Conservation (phyloP, 2,797 vertebrate species). For the Catharus ustulatus region DNA sequence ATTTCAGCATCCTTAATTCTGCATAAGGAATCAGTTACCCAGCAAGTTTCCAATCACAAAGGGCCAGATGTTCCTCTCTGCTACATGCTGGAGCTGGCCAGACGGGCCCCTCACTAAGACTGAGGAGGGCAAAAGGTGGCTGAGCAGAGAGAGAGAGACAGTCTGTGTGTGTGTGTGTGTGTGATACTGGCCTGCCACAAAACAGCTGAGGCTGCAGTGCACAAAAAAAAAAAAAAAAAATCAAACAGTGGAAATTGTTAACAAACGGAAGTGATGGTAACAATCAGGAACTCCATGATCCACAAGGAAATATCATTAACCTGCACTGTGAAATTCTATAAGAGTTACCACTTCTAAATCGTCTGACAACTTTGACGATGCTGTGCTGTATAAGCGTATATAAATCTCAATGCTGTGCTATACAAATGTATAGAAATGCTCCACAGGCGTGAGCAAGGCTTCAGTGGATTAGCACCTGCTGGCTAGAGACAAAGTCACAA, state of each 20-base stretch:
- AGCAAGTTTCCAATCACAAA: slow-evolving; percentile 68
- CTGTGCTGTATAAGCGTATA: not conserved
- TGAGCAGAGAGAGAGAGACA: not conserved
- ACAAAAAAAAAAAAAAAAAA: not conserved
- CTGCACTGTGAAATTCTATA: not conserved
- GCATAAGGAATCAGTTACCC: slow-evolving; percentile 58
- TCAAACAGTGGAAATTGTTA: not conserved
- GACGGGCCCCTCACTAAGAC: slow-evolving; percentile 53
- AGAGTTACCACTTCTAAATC: not conserved
- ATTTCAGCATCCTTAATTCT: slow-evolving; percentile 66
- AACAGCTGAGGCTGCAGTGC: not conserved
- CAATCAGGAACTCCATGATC: not conserved
- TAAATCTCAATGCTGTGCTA: not conserved
- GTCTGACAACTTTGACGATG: not conserved
- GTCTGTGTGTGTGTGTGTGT: not conserved
- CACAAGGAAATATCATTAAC: not conserved
- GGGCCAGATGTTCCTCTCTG: slow-evolving; percentile 65
- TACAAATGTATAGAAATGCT: not conserved
- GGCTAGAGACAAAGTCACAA: not conserved
- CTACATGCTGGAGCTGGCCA: slow-evolving; percentile 36
- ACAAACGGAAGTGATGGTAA: not conserved
- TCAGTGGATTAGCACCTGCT: slow-evolving; percentile 12
- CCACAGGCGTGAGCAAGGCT: not conserved
- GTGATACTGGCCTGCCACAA: not conserved
- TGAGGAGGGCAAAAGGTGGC: slow-evolving; percentile 57